These are phyloP conservation scores for Apogon talboti DNA, from an alignment of 2,797 vertebrate genomes.

Conservation along the genomic window DNA sequence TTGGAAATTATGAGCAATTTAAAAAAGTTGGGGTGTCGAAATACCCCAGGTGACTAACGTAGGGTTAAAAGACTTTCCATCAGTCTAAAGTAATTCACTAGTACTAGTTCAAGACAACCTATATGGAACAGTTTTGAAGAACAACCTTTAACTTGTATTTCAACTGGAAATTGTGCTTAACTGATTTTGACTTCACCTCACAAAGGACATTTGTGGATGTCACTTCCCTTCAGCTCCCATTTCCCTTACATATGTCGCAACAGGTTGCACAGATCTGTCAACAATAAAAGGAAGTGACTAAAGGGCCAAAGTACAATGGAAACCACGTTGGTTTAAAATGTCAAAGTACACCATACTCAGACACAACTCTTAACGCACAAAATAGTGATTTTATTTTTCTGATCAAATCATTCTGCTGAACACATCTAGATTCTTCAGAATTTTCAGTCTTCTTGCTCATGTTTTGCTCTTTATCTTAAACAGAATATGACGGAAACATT, in stretches of 20 bases:
- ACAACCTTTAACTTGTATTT: not conserved
- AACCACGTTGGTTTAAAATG: not conserved
- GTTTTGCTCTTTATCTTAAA: constrained; percentile 7
- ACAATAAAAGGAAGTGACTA: constrained; percentile 40
- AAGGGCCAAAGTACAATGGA: constrained; percentile 34
- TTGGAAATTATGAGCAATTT: too few relatives aligned
- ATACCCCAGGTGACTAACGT: too few relatives aligned
- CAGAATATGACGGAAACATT: constrained; percentile 5
- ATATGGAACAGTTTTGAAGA: not conserved
- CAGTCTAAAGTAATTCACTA: too few relatives aligned
- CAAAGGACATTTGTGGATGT: not conserved
- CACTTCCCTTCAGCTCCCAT: constrained; percentile 8
- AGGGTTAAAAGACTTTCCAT: not conserved
- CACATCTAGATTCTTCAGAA: constrained; percentile 16
- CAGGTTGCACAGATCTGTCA: constrained; percentile 3
- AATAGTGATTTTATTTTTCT: constrained; percentile 53
- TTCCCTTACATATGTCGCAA: constrained; percentile 26
- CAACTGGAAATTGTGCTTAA: not conserved
- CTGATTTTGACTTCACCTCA: too few relatives aligned
- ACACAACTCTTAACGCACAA: too few relatives aligned
- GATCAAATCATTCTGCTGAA: constrained; percentile 39
- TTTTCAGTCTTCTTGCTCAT: not conserved
- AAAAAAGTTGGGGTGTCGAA: too few relatives aligned
- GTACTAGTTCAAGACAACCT: too few relatives aligned
- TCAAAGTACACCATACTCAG: constrained; percentile 29